These are phyloP conservation scores for Anser brachyrhynchus DNA, from an alignment of 2,113 vertebrate genomes.

Conservation along the genomic window DNA sequence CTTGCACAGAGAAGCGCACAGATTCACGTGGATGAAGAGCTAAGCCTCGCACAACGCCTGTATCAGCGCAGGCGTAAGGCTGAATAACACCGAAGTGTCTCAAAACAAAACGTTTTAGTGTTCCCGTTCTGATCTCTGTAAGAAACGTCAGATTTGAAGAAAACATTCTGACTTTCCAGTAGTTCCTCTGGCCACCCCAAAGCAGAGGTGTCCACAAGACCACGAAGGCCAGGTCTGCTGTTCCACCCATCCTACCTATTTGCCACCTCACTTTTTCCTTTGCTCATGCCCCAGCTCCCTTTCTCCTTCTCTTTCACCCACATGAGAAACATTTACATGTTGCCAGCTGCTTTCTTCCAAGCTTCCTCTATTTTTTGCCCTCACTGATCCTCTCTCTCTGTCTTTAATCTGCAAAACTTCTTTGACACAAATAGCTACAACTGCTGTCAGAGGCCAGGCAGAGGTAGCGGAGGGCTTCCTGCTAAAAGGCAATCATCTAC, in stretches of 20 bases:
- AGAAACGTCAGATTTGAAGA: not conserved
- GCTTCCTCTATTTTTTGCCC: not conserved
- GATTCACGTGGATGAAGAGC: fast-evolving
- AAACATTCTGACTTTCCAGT: not conserved
- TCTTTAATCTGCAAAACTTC: not conserved
- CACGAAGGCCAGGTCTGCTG: not conserved
- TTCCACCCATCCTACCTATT: not conserved
- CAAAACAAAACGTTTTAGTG: not conserved
- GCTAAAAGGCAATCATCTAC: not conserved
- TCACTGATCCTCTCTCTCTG: not conserved
- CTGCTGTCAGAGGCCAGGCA: not conserved
- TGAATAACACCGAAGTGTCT: not conserved
- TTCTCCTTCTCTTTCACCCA: not conserved
- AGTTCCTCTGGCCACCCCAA: not conserved
- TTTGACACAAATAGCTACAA: not conserved
- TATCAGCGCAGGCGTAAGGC: not conserved
- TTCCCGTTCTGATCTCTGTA: fast-evolving
- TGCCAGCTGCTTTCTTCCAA: not conserved
- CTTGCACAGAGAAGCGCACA: fast-evolving
- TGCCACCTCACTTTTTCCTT: not conserved
- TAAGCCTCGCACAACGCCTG: not conserved
- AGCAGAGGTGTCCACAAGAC: not conserved
- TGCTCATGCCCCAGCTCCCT: not conserved
- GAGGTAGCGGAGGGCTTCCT: not conserved
- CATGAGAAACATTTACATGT: fast-evolving